Conservation (phyloP, 2,797 vertebrate genomes). For the Peromyscus melanophrys region DNA sequence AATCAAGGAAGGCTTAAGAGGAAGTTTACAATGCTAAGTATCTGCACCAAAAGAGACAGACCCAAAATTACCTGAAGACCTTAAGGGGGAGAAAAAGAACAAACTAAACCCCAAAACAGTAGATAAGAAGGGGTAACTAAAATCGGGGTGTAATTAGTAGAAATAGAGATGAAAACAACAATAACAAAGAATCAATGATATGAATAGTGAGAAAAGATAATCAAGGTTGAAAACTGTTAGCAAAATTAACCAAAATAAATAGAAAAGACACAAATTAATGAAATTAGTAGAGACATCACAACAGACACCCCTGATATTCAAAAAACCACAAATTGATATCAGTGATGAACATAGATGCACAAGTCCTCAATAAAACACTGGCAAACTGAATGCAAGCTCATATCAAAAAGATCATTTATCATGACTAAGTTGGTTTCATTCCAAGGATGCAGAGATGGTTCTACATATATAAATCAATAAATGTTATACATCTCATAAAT, state of each 20-base stretch:
- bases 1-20: neutral
- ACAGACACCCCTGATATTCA: neutral
- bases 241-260: neutral
- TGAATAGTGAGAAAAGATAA: neutral
- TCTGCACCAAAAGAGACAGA: neutral
- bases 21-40: neutral
- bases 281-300: neutral
- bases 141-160: neutral
- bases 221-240: neutral
- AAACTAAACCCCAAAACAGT: neutral
- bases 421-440: neutral
- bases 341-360: neutral
- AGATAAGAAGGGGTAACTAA: neutral
- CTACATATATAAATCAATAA: neutral
- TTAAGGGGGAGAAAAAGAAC: neutral
- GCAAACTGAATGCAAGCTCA: neutral
- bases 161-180: neutral
- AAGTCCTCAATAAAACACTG: neutral
- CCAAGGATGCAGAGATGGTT: neutral
- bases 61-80: neutral
- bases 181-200: neutral
- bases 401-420: neutral
- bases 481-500: neutral
- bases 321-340: neutral
- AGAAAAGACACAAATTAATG: neutral